phyloP scores from a whole-genome alignment of 2,888 invertebrate species.

The Drosophila lacicola region DNA sequence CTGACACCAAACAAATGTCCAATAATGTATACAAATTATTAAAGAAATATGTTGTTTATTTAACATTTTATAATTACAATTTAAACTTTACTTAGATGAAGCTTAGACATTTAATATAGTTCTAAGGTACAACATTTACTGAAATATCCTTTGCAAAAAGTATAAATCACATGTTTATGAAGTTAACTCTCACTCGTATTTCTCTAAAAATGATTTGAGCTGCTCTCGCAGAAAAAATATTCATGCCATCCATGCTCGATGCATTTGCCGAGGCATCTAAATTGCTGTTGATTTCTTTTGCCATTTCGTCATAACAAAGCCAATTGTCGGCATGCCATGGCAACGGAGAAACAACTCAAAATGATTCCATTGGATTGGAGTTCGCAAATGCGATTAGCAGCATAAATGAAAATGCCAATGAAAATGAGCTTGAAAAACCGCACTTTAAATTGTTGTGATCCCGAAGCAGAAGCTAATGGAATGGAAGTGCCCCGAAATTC shows the following conservation, averaged over 20 bases:
- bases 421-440: conserved; percentile 10
- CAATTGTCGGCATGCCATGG: conserved; percentile 12
- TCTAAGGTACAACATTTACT: no score
- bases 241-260: conserved; percentile 1
- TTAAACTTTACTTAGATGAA: no score
- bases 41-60: no score
- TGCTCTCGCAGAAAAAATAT: conserved; percentile 8
- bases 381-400: conserved; percentile 35
- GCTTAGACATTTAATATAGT: no score
- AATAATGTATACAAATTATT: no score
- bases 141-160: no score
- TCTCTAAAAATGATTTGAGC: background rate
- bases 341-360: conserved; percentile 5
- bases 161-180: no score
- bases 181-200: no score
- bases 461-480: conserved; percentile 38
- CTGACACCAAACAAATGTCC: no score
- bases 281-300: conserved; percentile 36
- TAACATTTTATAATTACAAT: no score
- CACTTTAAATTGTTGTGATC: conserved; percentile 23
- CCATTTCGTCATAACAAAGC: conserved; percentile 32
- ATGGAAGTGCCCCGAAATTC: conserved; percentile 46
- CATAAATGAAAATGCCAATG: conserved; percentile 9
- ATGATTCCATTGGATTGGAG: conserved; percentile 28
- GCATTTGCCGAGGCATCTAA: conserved; percentile 9